A percentile compares a stretch with the other conserved stretches of the same genome.
Evolutionary conservation across 2,888 invertebrate species (phyloP).

Genomic region (Zhengitettix transpicula): DNA sequence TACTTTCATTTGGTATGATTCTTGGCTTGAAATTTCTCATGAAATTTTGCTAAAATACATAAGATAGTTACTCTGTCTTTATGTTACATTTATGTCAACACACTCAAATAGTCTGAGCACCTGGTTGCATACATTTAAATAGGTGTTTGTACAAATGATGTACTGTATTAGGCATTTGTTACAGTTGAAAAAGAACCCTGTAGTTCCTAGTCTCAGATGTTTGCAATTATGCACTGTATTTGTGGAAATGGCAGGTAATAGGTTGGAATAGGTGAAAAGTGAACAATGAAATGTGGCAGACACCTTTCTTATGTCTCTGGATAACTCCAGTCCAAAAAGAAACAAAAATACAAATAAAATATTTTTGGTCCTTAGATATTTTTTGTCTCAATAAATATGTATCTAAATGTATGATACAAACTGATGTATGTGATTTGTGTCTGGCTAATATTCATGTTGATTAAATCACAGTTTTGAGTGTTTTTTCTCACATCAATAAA

Average conservation of each 20-base stretch:
- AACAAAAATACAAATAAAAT: background rate
- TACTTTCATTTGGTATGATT: background rate
- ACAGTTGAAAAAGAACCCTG: constrained; percentile 8
- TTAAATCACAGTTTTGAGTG: background rate
- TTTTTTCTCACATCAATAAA: too few relatives aligned
- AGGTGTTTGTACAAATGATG: constrained; percentile 6
- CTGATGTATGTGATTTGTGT: constrained; percentile 2
- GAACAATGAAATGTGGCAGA: background rate
- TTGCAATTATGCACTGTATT: background rate
- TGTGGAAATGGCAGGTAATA: background rate
- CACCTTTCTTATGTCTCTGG: background rate
- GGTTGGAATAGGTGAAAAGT: background rate
- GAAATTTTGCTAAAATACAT: background rate
- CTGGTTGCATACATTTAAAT: constrained; percentile 3
- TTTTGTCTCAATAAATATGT: background rate
- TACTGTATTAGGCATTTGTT: constrained; percentile 13
- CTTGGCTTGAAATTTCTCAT: background rate
- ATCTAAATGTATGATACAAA: background rate
- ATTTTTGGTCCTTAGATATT: background rate
- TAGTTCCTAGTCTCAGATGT: constrained; percentile 6
- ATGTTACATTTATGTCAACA: constrained; percentile 6
- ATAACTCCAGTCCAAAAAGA: too few relatives aligned
- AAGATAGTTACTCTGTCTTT: constrained; percentile 3
- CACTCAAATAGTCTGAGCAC: constrained; percentile 7
- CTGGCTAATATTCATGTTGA: background rate